Evolutionary conservation across 2,113 vertebrate species (phyloP), one percentile per base, ranked within the genome.

Genomic region (Galbula dea): DNA sequence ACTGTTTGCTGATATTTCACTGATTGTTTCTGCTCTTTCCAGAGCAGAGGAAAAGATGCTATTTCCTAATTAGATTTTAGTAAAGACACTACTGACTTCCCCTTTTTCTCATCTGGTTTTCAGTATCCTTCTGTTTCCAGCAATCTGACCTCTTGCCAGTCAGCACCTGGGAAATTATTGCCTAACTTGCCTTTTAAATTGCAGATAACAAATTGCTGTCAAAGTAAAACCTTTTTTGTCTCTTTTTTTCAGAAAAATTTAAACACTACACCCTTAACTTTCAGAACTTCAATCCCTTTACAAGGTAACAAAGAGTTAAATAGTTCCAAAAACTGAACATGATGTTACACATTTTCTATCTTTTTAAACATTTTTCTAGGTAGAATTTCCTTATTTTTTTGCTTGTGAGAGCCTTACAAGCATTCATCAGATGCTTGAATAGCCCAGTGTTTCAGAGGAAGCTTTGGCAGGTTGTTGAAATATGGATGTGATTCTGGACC

Each of bases 1-100:
- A 96, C 91, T 94, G 96, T 97, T 94, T 95, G 96, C 78, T 94
- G 93, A 97, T 96, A 96, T 96, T 95, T 96, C 95, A 96, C 95
- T 88, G 96, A 93, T 94, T 88, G 82, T 75, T 90, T 93, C 91
- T 92, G 62, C 73, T 93, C n/a, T 92, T 95, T 96, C 77, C 85
- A 95, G 91, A 93, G 73, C 80, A 94, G 94, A 94, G 69, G 78
- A 96, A 84, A 93, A 94, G 88, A 93, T 89, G 88, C 52, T 68
- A 51, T 86, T 95, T 96, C 93, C 94, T 96, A 96, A 97, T 96
- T 96, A 94, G 81, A 48, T 79, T 89, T 86, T 66, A 77, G 83
- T 80, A 83, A 83, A 91, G 93, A 84, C 46, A 65, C 90, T 62
- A 52, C 83, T 75, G 79, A 84, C 67, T 93, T 95, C 89, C 91